Base-by-base conservation (phyloP, 2,888 invertebrate species). In the Patella pellucida region DNA sequence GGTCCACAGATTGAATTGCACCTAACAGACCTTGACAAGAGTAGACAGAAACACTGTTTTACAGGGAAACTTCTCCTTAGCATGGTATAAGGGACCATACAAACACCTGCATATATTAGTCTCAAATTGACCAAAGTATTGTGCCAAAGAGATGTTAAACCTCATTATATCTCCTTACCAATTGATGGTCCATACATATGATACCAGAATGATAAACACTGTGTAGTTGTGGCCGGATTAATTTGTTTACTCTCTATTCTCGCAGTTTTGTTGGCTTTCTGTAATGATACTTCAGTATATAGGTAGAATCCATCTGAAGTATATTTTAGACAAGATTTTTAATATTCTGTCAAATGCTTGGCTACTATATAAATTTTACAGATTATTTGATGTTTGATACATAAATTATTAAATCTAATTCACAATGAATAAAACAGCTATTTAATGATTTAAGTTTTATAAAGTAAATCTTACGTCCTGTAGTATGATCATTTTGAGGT, bases 231-330 rank as follows among this genome's bases (percentile, higher is more conserved):
- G 9, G 67, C 67, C 3, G 81, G 78, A 14, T 74, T 77, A 31
- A 84, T 78, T n/a, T 68, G 68, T 19, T 81, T 80, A 52, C 81
- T 82, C 15, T 75, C 52, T 3, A 85, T 71, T 79, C 92, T 87
- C 0, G 93, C 93, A 69, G 89, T 88, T 83, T 93, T 93, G 1
- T 93, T 93, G 1, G 93, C 92, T 78, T 92, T 84, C 68, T 93
- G 88, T 0, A 93, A 93, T 81, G 92, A 93, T 12, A 92, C 90
- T 70, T 85, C 84, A 31, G 81, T 79, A 75, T 83, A 85, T 41
- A 85, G 77, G 77, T 85, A 85, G 75, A 74, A 84, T 12, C 84
- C 86, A 74, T 67, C 82, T 81, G 75, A 16, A 62, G 67, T 27
- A 51, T 3, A 19, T 62, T 62, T 12, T 14, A 62, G 23, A 62